Percentiles rank a stretch among this genome's conserved stretches.
Evolutionary conservation across 2,888 invertebrate species (phyloP).

Genomic region (Criorhina ranunculi): DNA sequence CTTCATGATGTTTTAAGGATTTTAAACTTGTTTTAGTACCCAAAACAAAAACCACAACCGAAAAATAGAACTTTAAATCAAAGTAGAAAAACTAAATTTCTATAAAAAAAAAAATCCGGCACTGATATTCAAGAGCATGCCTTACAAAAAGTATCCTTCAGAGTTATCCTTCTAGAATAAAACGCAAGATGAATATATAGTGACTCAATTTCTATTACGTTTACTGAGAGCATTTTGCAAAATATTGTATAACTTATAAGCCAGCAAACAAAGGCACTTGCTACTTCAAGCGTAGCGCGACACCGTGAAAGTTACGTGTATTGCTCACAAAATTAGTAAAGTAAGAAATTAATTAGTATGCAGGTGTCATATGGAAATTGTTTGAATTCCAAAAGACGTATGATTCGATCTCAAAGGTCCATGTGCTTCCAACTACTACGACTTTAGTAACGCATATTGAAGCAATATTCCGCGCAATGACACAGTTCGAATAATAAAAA

Average conservation of each 20-base stretch:
- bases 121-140: too few species aligned
- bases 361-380: conserved; percentile 73
- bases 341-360: conserved; percentile 69
- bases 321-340: conserved; percentile 57
- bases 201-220: neutral
- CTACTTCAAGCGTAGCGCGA: conserved; percentile 38
- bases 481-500: conserved; percentile 75
- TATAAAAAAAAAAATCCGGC: too few species aligned
- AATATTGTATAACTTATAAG: conserved; percentile 25
- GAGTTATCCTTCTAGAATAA: neutral
- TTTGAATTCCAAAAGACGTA: conserved; percentile 74
- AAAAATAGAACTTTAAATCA: neutral
- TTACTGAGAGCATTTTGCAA: neutral
- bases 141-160: neutral
- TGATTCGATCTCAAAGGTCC: conserved; percentile 67
- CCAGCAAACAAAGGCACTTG: conserved; percentile 39
- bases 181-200: neutral
- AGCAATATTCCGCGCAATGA: conserved; percentile 72
- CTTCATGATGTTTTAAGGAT: conserved; percentile 34
- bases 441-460: conserved; percentile 51
- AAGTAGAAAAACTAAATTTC: neutral
- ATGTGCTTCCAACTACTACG: conserved; percentile 66
- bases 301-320: conserved; percentile 56
- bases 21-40: conserved; percentile 22
- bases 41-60: neutral